phyloP scores from a whole-genome alignment of 2,888 invertebrate genomes.

The Tridacna crocea region DNA sequence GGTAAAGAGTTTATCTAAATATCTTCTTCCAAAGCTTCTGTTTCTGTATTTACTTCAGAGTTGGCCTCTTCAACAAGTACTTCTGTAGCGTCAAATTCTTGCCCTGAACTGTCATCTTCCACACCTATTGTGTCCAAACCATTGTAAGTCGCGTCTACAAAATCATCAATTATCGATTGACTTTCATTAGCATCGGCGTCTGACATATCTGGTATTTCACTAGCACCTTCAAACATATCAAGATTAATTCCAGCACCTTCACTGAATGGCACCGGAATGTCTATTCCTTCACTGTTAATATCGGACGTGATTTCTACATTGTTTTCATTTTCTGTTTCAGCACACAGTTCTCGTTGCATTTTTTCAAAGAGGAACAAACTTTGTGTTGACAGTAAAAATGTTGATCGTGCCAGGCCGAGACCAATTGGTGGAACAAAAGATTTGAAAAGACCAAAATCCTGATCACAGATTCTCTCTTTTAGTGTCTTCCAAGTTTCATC shows the following conservation, averaged over 20 bases:
- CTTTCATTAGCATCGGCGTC: background rate
- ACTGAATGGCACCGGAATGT: background rate
- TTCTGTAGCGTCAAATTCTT: background rate
- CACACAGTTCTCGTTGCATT: background rate
- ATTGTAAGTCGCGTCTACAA: background rate
- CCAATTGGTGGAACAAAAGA: background rate
- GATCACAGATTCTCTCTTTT: constrained; percentile 7
- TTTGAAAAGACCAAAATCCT: background rate
- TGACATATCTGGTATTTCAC: background rate
- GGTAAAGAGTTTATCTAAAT: background rate
- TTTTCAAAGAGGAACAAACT: background rate
- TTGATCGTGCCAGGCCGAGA: background rate
- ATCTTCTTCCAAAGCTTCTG: background rate
- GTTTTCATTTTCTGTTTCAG: background rate
- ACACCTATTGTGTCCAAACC: background rate
- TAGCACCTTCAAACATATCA: background rate
- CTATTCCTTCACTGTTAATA: background rate
- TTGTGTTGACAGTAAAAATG: background rate
- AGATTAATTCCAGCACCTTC: background rate
- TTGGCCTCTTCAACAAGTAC: background rate
- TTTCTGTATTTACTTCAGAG: background rate
- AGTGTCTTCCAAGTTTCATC: background rate
- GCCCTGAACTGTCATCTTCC: background rate
- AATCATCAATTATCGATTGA: background rate
- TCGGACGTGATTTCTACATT: background rate